phyloP scores from a whole-genome alignment of 2,797 vertebrate genomes.

The Kryptopterus vitreolus region DNA sequence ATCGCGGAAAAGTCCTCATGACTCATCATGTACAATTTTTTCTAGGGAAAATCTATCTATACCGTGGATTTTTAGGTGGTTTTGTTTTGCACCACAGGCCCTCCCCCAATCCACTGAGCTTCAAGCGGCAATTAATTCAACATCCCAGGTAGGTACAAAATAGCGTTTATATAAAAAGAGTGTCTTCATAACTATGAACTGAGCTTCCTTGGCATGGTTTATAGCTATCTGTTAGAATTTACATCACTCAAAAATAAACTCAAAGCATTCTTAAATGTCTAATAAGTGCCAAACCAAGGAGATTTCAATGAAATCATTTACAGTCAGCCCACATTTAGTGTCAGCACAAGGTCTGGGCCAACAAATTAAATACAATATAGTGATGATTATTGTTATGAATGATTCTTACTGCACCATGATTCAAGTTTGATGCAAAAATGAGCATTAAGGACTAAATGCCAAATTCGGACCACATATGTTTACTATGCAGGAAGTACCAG shows the following conservation, averaged over 20 bases:
- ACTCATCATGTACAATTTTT: neutral
- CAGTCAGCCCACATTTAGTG: neutral
- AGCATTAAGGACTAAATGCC: too few species aligned
- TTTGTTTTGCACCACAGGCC: neutral
- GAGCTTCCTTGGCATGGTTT: neutral
- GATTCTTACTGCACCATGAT: too few species aligned
- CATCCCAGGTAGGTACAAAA: neutral
- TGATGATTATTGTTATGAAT: too few species aligned
- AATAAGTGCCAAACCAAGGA: neutral
- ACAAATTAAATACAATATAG: neutral
- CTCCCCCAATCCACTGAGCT: neutral
- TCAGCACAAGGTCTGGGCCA: neutral
- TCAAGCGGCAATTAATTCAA: neutral
- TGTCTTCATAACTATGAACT: neutral
- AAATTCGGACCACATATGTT: neutral
- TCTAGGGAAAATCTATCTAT: neutral
- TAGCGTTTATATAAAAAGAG: neutral
- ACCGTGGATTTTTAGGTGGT: neutral
- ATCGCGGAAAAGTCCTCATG: neutral
- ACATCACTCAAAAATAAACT: neutral
- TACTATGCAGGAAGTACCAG: neutral
- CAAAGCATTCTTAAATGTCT: neutral
- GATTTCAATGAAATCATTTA: neutral
- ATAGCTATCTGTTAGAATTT: neutral
- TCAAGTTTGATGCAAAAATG: neutral